Evolutionary conservation across 2,797 vertebrate genomes (phyloP).

Genomic region (Perodicticus potto): DNA sequence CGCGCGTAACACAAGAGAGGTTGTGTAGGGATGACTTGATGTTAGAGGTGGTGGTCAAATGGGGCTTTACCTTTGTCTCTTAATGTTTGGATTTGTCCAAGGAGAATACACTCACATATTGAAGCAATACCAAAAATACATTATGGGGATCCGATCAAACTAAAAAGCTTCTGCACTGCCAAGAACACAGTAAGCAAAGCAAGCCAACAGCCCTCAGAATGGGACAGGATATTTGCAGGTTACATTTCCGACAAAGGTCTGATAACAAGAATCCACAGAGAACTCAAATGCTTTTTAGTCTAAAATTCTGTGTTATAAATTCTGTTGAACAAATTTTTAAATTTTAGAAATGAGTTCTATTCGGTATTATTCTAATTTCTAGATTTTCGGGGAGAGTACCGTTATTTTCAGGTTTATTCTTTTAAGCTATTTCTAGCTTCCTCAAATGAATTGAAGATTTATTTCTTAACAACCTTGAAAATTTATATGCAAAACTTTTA

Average conservation of each 20-base stretch:
- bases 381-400: not conserved
- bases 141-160: too few species aligned
- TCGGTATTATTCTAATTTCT: not conserved
- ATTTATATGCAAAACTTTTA: not conserved
- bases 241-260: too few species aligned
- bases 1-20: not conserved
- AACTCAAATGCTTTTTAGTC: not conserved
- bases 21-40: not conserved
- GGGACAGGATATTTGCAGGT: too few species aligned
- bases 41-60: not conserved
- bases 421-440: not conserved
- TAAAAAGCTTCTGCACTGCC: too few species aligned
- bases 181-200: too few species aligned
- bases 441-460: not conserved
- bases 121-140: too few species aligned
- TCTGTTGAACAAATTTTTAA: not conserved
- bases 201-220: too few species aligned
- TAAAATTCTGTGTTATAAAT: not conserved
- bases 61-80: not conserved
- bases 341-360: not conserved
- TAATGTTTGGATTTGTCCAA: not conserved
- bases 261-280: too few species aligned
- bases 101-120: not conserved
- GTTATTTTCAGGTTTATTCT: not conserved
- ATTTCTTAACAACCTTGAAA: not conserved